These are phyloP conservation scores for Chorisops tibialis DNA, from an alignment of 2,888 invertebrate genomes.

Conservation along the genomic window DNA sequence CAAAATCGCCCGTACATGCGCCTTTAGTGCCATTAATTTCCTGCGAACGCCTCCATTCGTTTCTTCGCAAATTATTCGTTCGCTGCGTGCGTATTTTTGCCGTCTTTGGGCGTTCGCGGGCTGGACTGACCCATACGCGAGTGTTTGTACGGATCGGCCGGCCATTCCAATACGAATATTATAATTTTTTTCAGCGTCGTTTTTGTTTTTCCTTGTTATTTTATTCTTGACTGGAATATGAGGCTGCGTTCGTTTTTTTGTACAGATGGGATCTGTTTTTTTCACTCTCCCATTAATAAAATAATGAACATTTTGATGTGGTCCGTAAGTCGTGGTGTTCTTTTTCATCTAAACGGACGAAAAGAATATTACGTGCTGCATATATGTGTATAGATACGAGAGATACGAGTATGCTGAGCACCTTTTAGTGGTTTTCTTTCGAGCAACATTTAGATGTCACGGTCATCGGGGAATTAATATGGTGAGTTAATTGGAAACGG, in stretches of 20 bases:
- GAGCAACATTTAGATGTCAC: conserved; percentile 22
- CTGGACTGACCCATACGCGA: no score
- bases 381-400: no score
- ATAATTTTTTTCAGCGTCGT: conserved; percentile 6
- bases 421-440: no score
- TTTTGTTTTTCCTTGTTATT: not conserved
- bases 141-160: no score
- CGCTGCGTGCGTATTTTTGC: conserved; percentile 5
- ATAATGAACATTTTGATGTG: no score
- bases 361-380: not conserved
- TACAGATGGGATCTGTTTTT: no score
- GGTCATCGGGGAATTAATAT: conserved; percentile 26
- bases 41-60: conserved; percentile 23
- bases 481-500: conserved; percentile 28
- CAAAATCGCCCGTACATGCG: conserved; percentile 26
- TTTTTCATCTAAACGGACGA: no score
- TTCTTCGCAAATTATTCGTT: conserved; percentile 22
- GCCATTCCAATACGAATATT: not conserved
- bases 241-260: no score
- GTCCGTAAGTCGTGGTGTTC: no score
- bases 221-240: not conserved
- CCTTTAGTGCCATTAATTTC: conserved; percentile 24
- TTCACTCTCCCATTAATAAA: no score
- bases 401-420: no score
- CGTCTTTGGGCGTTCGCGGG: conserved; percentile 1